Conservation (phyloP, 2,113 vertebrate genomes). For the Phoxinus phoxinus region DNA sequence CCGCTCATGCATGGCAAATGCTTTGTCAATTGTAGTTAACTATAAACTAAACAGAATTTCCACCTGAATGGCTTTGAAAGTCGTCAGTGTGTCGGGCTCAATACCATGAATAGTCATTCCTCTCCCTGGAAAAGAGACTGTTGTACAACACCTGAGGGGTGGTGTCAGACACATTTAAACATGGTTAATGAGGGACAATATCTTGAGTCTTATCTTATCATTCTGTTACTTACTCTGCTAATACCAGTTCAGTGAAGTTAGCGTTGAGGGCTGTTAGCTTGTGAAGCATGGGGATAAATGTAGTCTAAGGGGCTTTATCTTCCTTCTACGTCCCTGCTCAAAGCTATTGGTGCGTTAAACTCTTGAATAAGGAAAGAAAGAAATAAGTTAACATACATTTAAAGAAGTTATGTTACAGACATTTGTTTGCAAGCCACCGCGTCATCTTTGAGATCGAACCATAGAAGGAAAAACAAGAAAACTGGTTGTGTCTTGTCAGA, state of each 20-base stretch:
- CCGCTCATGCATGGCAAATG: not conserved
- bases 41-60: conserved; percentile 13
- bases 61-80: not conserved
- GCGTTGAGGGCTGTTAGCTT: conserved; percentile 42
- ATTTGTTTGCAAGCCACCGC: not conserved
- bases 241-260: not conserved
- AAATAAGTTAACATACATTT: conserved; percentile 52
- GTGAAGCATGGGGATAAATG: conserved; percentile 75
- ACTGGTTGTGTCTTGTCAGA: conserved; percentile 10
- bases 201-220: not conserved
- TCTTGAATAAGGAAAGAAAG: conserved; percentile 63
- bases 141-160: conserved; percentile 15
- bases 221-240: not conserved
- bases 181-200: not conserved
- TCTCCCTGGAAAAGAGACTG: not conserved
- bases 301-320: conserved; percentile 69
- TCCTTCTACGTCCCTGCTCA: conserved; percentile 65
- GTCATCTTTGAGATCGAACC: no score
- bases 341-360: conserved; percentile 69
- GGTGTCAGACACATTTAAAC: not conserved
- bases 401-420: conserved; percentile 8
- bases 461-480: not conserved
- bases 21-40: not conserved
- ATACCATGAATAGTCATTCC: not conserved
- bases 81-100: not conserved